Conservation (phyloP, 2,113 vertebrate species). For the Sinocyclocheilus anshuiensis region DNA sequence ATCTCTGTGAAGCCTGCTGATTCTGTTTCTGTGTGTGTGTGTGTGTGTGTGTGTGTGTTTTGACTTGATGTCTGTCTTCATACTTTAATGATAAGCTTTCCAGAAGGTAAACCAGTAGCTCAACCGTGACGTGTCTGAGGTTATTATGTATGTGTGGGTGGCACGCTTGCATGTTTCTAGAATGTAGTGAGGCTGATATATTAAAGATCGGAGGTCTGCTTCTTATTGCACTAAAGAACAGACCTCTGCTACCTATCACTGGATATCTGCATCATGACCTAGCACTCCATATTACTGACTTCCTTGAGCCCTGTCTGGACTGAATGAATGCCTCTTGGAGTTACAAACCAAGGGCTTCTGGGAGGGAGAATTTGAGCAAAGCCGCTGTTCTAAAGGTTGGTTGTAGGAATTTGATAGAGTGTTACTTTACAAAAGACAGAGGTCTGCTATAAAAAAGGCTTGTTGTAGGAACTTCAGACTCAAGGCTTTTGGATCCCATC, state of each 20-base stretch:
- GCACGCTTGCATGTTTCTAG: conserved; percentile 8
- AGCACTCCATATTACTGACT: not conserved
- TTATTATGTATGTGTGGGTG: conserved; percentile 32
- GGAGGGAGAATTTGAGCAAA: not conserved
- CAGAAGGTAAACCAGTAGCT: conserved; percentile 4
- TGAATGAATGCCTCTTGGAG: conserved; percentile 4
- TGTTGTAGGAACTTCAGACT: not conserved
- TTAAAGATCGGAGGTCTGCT: conserved; percentile 18
- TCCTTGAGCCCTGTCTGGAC: not conserved
- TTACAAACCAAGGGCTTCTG: not conserved
- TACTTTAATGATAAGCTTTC: conserved; percentile 17
- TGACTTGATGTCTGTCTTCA: conserved; percentile 20
- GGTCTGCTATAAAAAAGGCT: not conserved
- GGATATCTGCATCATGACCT: not conserved
- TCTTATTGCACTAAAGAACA: conserved; percentile 15
- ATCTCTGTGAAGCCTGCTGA: conserved; percentile 30
- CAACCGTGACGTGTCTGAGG: not conserved
- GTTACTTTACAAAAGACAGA: conserved; percentile 11
- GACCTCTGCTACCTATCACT: conserved; percentile 32
- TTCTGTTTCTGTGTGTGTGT: not conserved
- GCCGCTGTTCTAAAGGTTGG: conserved; percentile 7
- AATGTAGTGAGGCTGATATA: conserved; percentile 31
- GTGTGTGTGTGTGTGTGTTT: not conserved
- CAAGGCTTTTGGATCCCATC: conserved; percentile 14
- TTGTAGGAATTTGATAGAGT: conserved; percentile 15